Conservation (phyloP, 2,113 vertebrate species). For the Neogobius melanostomus region DNA sequence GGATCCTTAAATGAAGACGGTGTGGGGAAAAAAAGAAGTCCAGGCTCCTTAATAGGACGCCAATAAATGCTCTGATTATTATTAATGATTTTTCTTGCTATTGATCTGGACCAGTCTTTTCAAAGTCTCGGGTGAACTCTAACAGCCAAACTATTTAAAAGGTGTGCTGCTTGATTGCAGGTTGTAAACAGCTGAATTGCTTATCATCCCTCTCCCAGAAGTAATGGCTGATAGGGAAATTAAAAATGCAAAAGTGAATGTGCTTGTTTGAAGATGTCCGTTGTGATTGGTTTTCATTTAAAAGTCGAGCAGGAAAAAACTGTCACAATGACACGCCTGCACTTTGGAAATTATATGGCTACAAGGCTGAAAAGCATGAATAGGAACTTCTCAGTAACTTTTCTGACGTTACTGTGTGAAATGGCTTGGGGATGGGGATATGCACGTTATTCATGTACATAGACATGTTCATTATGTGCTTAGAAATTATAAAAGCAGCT, state of each 20-base stretch:
- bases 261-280: conserved; percentile 1
- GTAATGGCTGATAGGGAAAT: conserved; percentile 9
- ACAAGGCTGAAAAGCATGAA: not conserved
- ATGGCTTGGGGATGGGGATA: no score
- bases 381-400: not conserved
- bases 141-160: conserved; percentile 31
- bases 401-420: no score
- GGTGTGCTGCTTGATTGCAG: conserved; percentile 10
- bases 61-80: conserved; percentile 77
- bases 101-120: conserved; percentile 65
- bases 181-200: conserved; percentile 1
- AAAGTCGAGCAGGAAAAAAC: not conserved
- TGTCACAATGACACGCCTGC: not conserved
- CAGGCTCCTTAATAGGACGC: conserved; percentile 62
- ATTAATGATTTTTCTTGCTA: conserved; percentile 71
- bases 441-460: no score
- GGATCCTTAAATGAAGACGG: conserved; percentile 63
- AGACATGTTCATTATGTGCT: not conserved
- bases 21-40: conserved; percentile 34
- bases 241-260: conserved; percentile 1
- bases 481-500: not conserved
- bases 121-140: conserved; percentile 32
- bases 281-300: not conserved
- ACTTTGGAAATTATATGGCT: not conserved
- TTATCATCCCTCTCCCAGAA: conserved; percentile 4